Base-by-base conservation (phyloP, 2,797 vertebrate species). In the Ceyx erithaca region DNA sequence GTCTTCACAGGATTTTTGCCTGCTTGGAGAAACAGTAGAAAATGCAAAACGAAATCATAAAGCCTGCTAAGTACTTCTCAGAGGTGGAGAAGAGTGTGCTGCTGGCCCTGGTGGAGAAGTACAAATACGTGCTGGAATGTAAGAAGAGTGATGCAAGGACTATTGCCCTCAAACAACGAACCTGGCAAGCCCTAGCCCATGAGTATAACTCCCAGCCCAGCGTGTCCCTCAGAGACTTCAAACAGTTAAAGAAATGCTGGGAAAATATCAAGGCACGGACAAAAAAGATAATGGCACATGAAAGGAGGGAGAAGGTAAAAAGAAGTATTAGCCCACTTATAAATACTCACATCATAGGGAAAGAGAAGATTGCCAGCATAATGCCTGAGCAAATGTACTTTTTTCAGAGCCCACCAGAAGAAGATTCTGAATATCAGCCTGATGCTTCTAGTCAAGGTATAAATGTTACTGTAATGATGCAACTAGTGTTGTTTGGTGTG, bases 11-110 rank as follows among this genome's bases (percentile, higher is more conserved):
- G 93, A 92, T 94, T 87, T 95, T 94, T 96, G 91, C 57, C 93
- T 76, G 87, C 93, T 96, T 48, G 90, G 68, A 95, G 92, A 97
- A 96, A 93, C 9, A 54, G 79, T 96, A 96, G 97, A 98, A 98
- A 97, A 98, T 98, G 98, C 98, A 98, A 98, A 98, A 98, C 97
- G 98, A 98, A 98, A 97, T 98, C 54, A 97, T 98, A 97, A 98
- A 98, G 90, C 98, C 98, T 93, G 98, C 98, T 92, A 98, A 98
- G 91, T 98, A 98, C 96, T 98, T 98, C 96, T 98, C 98, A 19
- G 98, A 98, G 90, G 96, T 98, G 96, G 98, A 98, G 90, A 98
- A 98, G 96, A 98, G 97, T 33, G 98, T 98, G 91, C 93, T 98
- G 90, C 97, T 98, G 80, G 97, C 98, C 9, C 95, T 98, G 79